These are phyloP conservation scores for Premnoplex brunnescens DNA, from an alignment of 2,797 vertebrate species.

Conservation along the genomic window DNA sequence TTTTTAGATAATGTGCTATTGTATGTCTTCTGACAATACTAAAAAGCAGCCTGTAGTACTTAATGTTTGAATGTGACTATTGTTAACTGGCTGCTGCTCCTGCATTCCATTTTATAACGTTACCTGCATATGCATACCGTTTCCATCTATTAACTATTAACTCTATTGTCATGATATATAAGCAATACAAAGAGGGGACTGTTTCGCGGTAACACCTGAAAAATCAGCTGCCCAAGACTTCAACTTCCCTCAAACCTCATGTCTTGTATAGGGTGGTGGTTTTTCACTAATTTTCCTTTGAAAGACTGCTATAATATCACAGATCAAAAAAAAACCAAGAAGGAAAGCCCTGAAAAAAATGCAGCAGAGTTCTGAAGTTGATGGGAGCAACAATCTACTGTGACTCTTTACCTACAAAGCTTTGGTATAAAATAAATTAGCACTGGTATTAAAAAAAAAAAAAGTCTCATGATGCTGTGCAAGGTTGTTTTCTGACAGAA, in stretches of 20 bases:
- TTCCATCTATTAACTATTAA: not conserved
- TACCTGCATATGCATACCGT: not conserved
- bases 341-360: not conserved
- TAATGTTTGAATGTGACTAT: not conserved
- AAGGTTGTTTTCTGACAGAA: not conserved
- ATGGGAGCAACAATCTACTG: fast-evolving
- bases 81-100: not conserved
- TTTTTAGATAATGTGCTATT: not conserved
- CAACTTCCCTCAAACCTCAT: not conserved
- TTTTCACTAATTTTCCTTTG: not conserved
- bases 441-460: not conserved
- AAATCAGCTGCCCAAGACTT: not conserved
- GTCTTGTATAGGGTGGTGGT: not conserved
- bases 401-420: not conserved
- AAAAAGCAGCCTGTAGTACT: not conserved
- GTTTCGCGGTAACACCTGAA: not conserved
- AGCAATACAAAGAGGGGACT: not conserved
- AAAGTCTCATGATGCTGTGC: not conserved
- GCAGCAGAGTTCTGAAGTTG: not conserved
- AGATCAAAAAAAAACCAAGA: not conserved
- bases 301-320: not conserved
- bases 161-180: not conserved
- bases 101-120: not conserved
- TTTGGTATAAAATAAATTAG: not conserved
- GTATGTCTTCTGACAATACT: not conserved